These are phyloP conservation scores for Grantiella picta DNA, from an alignment of 2,113 vertebrate genomes.

Conservation along the genomic window DNA sequence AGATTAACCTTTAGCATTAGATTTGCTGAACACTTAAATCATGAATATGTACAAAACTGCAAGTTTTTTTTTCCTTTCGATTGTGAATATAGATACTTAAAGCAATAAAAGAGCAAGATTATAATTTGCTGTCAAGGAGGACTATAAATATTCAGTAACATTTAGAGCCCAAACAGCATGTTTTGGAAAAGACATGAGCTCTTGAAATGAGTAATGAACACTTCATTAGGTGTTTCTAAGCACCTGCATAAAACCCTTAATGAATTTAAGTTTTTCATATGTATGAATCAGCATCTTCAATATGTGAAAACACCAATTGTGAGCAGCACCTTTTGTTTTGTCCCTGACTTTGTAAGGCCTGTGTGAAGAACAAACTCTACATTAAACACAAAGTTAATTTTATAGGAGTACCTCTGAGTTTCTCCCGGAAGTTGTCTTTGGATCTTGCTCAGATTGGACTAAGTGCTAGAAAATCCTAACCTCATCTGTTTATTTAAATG, in stretches of 20 bases:
- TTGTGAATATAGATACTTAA: background rate
- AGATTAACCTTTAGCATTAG: conserved; percentile 42
- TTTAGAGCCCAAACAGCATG: background rate
- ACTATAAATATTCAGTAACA: background rate
- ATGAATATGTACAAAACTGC: background rate
- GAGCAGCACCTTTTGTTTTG: background rate
- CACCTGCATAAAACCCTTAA: background rate
- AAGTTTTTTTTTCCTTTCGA: background rate
- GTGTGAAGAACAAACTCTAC: background rate
- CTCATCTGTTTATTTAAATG: background rate
- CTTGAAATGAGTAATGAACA: background rate
- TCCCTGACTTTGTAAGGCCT: background rate
- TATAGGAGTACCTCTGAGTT: background rate
- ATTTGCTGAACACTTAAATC: background rate
- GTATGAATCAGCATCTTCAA: background rate
- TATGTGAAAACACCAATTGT: background rate
- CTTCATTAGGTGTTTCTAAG: background rate
- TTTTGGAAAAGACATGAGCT: background rate
- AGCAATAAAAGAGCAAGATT: background rate
- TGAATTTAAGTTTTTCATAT: background rate
- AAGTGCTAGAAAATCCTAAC: background rate
- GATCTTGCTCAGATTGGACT: background rate
- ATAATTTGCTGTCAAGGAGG: background rate
- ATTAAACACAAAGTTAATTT: background rate
- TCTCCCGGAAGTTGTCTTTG: background rate